Conservation (phyloP, 2,888 invertebrate genomes). For the Apamea anceps region DNA sequence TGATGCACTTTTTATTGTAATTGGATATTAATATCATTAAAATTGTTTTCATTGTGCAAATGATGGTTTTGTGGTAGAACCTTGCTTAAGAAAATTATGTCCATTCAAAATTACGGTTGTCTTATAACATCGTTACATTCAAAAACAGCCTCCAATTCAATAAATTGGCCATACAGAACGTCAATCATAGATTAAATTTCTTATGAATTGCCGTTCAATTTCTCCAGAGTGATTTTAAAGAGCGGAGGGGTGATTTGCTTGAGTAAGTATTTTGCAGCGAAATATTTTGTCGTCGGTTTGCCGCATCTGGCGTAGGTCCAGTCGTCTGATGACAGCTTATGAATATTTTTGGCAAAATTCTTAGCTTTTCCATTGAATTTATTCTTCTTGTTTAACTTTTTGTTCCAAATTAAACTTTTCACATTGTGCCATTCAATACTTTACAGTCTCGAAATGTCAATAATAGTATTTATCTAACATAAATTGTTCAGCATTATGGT, state of each 20-base stretch:
- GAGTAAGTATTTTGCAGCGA: conserved; percentile 88
- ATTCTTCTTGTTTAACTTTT: conserved; percentile 83
- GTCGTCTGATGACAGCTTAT: conserved; percentile 90
- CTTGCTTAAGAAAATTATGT: background rate
- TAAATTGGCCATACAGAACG: conserved; percentile 54
- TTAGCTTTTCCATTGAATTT: conserved; percentile 81
- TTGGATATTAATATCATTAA: conserved; percentile 59
- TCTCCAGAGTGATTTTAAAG: conserved; percentile 87
- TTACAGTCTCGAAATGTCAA: conserved; percentile 40
- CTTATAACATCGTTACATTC: background rate
- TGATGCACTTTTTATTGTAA: conserved; percentile 64
- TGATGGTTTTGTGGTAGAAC: background rate
- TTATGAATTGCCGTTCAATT: conserved; percentile 82
- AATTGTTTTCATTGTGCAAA: conserved; percentile 41
- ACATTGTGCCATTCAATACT: conserved; percentile 39
- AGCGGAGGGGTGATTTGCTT: conserved; percentile 84
- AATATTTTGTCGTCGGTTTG: conserved; percentile 88
- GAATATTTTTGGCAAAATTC: conserved; percentile 90
- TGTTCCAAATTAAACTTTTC: conserved; percentile 74
- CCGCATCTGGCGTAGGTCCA: conserved; percentile 89
- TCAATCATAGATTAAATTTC: conserved; percentile 74
- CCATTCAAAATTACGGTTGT: background rate
- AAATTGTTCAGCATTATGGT: conserved; percentile 52
- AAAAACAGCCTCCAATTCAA: conserved; percentile 14
- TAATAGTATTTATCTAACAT: conserved; percentile 49